A percentile compares a stretch with the other conserved stretches of the same genome.
Evolutionary conservation across 2,888 invertebrate species (phyloP).

Genomic region (Heliconius erato): DNA sequence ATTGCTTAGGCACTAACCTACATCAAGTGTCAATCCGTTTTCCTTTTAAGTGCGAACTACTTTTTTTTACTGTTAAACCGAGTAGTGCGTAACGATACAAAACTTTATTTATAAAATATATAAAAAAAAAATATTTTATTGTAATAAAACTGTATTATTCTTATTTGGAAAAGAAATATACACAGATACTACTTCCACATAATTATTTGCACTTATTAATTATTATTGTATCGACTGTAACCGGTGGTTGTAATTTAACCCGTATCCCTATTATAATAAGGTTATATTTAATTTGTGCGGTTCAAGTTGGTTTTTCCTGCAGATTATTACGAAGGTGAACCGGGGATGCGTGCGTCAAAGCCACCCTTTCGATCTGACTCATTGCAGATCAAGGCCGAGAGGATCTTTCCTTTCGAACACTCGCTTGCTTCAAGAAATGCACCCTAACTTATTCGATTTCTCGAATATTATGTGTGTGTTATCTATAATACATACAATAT

Average conservation of each 20-base stretch:
- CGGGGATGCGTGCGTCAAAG: slow-evolving; percentile 70
- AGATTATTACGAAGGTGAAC: slow-evolving; percentile 66
- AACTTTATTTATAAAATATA: too few relatives aligned
- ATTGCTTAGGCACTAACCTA: slow-evolving; percentile 29
- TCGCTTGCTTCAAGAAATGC: background rate
- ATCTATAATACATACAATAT: background rate
- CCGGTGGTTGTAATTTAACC: slow-evolving; percentile 51
- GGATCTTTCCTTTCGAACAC: slow-evolving; percentile 36
- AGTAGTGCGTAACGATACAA: background rate
- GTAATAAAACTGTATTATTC: background rate
- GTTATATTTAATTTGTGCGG: slow-evolving; percentile 53
- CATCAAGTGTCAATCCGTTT: slow-evolving; percentile 16
- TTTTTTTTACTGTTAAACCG: background rate
- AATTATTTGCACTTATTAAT: slow-evolving; percentile 50
- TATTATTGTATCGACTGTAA: slow-evolving; percentile 56
- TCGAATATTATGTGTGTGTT: background rate
- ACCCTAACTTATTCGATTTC: background rate
- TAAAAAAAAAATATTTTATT: background rate
- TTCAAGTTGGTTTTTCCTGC: slow-evolving; percentile 70
- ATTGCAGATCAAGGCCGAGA: slow-evolving; percentile 48
- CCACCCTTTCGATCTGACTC: slow-evolving; percentile 62
- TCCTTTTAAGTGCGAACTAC: slow-evolving; percentile 4
- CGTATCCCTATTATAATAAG: slow-evolving; percentile 52
- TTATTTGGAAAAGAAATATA: background rate
- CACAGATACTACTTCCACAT: slow-evolving; percentile 52